phyloP scores from a whole-genome alignment of 1,140 invertebrate genomes.

The Sminthurinus signatus region DNA sequence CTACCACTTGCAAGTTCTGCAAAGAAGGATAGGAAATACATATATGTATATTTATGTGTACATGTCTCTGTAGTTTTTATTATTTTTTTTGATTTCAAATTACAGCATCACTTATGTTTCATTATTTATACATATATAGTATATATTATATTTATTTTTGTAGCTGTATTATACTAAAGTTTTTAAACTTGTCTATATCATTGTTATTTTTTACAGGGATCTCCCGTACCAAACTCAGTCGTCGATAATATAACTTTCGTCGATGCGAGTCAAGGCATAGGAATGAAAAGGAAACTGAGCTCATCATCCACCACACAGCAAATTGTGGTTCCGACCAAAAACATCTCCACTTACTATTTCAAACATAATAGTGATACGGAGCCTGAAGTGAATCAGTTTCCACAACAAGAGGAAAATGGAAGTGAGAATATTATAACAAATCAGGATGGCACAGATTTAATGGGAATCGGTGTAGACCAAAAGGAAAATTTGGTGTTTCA shows the following conservation, averaged over 20 bases:
- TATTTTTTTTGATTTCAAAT: not conserved
- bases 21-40: too few relatives aligned
- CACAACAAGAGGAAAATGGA: conserved; percentile 7
- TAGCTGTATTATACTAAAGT: too few relatives aligned
- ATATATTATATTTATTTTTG: too few relatives aligned
- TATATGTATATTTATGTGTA: too few relatives aligned
- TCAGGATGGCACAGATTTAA: not conserved
- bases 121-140: too few relatives aligned
- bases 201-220: conserved; percentile 22
- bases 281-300: conserved; percentile 38
- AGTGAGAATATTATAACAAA: not conserved
- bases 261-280: conserved; percentile 32
- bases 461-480: not conserved
- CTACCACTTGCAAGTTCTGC: too few relatives aligned
- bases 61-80: too few relatives aligned
- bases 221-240: conserved; percentile 37
- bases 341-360: conserved; percentile 42
- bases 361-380: conserved; percentile 42
- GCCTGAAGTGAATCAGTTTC: conserved; percentile 30
- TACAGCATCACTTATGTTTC: not conserved
- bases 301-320: conserved; percentile 17
- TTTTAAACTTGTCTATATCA: not conserved
- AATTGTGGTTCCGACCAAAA: conserved; percentile 30
- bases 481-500: conserved; percentile 11
- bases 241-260: conserved; percentile 36